Conservation (phyloP, 2,113 vertebrate genomes). For the Perca schrenkii region DNA sequence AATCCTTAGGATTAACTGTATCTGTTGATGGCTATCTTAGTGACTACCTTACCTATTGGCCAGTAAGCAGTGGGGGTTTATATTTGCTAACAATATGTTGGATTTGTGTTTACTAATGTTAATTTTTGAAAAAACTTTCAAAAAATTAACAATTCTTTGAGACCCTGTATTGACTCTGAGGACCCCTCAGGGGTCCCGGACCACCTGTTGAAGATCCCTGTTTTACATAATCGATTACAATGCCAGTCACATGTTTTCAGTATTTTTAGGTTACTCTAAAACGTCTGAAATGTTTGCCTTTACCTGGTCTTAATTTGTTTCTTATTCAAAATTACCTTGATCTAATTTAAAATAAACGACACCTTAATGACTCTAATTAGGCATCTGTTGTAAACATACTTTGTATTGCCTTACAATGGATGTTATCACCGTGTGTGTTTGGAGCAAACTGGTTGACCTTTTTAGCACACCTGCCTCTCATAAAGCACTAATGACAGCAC, state of each 20-base stretch:
- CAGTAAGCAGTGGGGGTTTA: too few species aligned
- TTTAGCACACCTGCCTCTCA: constrained; percentile 25
- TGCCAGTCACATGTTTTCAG: not conserved
- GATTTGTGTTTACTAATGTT: too few species aligned
- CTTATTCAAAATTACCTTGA: not conserved
- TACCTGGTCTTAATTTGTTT: not conserved
- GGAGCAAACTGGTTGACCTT: constrained; percentile 51
- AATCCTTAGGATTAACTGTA: too few species aligned
- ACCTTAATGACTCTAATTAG: constrained; percentile 25
- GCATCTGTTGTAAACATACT: not conserved
- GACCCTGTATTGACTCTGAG: too few species aligned
- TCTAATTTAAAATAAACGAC: constrained; percentile 22
- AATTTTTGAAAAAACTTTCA: too few species aligned
- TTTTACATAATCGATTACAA: not conserved
- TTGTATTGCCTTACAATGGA: not conserved
- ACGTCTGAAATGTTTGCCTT: not conserved
- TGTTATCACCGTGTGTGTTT: not conserved
- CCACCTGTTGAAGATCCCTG: not conserved
- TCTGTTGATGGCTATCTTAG: too few species aligned
- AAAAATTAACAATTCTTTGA: too few species aligned
- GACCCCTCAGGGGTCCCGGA: too few species aligned
- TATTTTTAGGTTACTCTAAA: not conserved
- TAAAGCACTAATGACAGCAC: constrained; percentile 36
- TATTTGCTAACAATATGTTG: too few species aligned
- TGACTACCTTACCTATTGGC: too few species aligned